Evolutionary conservation across 2,113 vertebrate species (phyloP), one percentile per base, ranked within the genome.

Genomic region (Vanacampus margaritifer): DNA sequence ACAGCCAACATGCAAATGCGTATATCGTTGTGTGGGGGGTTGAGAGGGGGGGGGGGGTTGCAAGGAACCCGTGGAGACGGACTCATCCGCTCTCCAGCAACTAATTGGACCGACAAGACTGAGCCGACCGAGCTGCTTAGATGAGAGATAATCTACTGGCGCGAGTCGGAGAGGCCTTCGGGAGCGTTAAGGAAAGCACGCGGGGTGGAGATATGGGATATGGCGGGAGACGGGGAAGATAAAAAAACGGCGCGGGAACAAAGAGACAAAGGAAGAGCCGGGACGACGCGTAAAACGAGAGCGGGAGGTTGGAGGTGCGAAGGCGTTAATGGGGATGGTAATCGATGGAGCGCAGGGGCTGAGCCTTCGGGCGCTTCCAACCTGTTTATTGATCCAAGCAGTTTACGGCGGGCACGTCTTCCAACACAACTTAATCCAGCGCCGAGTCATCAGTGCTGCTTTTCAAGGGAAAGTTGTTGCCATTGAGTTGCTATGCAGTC

Each of bases 71-170:
- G 3, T 32, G 32, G 64, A 65, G 58, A 64, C 23, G 65, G 72
- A 74, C 59, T 76, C 50, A 64, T 74, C 61, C 14, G 57, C 62
- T 59, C 63, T 72, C 37, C 3, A 16, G 70, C 50, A 65, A 67
- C 78, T 85, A 84, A 86, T 79, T 82, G 74, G 79, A 78, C 79
- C 66, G 75, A 77, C 69, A 80, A 67, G 74, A 77, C 53, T 11
- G 61, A 73, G 51, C 64, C 9, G 76, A 67, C 39, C 1, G 48
- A 83, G 69, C 75, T 84, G 45, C 72, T 89, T 74, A 80, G 82
- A 89, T 79, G 85, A 75, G 75, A 70, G 73, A 78, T 88, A 83
- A 84, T 87, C 84, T 75, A 78, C 73, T 73, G 74, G 61, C 74
- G 64, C 64, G 70, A 83, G 83, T 80, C 69, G 0, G 45, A 77